Percentiles rank a stretch among this genome's conserved stretches.
Conservation (phyloP, 2,888 invertebrate species). For the Leucozona laternaria region DNA sequence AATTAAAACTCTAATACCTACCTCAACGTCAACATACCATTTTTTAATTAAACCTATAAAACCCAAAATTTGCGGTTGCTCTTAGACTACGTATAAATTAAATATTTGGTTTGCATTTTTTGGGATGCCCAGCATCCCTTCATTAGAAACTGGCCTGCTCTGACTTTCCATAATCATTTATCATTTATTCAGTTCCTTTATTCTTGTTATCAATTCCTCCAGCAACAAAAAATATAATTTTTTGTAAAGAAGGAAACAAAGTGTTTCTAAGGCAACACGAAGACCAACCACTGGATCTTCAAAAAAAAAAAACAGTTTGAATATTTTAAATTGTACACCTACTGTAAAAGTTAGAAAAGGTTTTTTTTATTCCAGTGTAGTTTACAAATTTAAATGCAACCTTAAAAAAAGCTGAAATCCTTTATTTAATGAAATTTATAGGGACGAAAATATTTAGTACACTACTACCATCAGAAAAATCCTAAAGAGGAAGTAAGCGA, state of each 20-base stretch:
- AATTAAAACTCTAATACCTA: no score
- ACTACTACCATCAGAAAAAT: neutral
- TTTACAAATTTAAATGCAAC: slow-evolving; percentile 5
- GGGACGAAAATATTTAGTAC: neutral
- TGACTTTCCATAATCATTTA: neutral
- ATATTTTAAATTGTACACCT: slow-evolving; percentile 5
- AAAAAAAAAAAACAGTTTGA: neutral
- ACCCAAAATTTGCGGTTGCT: no score
- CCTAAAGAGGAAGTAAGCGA: slow-evolving; percentile 23
- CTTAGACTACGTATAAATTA: no score
- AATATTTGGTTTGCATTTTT: no score
- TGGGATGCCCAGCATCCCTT: neutral
- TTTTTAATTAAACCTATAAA: no score
- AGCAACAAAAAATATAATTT: neutral
- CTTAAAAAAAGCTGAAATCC: neutral
- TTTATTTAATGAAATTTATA: neutral
- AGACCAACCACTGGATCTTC: neutral
- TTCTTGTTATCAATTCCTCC: neutral
- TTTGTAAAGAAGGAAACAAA: neutral
- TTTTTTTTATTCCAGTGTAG: neutral
- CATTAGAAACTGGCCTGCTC: neutral
- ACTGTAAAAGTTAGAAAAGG: neutral
- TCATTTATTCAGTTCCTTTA: neutral
- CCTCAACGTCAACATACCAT: no score
- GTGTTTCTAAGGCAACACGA: neutral